Base-by-base conservation (phyloP, 1,140 invertebrate species). In the Megalopta genalis region DNA sequence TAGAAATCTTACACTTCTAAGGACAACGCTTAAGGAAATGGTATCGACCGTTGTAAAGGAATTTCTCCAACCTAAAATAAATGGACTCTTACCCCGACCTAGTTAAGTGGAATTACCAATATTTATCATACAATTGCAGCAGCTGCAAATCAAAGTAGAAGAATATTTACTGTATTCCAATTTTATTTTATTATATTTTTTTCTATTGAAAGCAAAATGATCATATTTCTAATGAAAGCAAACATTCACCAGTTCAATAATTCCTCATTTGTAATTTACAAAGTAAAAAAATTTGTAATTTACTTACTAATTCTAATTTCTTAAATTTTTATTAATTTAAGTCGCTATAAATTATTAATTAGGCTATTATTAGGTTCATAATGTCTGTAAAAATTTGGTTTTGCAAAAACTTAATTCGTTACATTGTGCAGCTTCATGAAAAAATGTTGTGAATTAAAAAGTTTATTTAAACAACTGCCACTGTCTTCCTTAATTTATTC, bases 51-150 rank as follows among this genome's bases (percentile, higher is more conserved):
- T 98, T 72, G 94, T 98, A 18, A 91, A 95, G 57, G 96, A 98
- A 88, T 96, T 98, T 84, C 94, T 98, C 68, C 94, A 98, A 90
- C 98, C 98, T 0, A 93, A 95, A 80, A 90, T 95, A 81, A 96
- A 98, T 92, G 93, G 94, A n/a, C 92, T 98, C 4, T 94, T 95
- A 77, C 83, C 94, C 63, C 90, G 91, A 42, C 37, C 59, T 52
- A 77, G n/a, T 63, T 77, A 77, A 69, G 21, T 25, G 54, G 21
- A 3, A 52, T 7, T 54, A 62, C 23, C 16, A 42, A 18, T n/a
- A 27, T 64, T 71, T 49, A 46, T 46, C 10, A 46, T 39, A 10
- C 23, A 23, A 12, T 65, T 65, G 21, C 12, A 65, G n/a, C 9
- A 62, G 25, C 46, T 42, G 27, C 8, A 7, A 32, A 42, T 25